Percentiles rank a stretch among this genome's conserved stretches.
Conservation (phyloP, 1,140 invertebrate species). For the Wiebesia pumilae region DNA sequence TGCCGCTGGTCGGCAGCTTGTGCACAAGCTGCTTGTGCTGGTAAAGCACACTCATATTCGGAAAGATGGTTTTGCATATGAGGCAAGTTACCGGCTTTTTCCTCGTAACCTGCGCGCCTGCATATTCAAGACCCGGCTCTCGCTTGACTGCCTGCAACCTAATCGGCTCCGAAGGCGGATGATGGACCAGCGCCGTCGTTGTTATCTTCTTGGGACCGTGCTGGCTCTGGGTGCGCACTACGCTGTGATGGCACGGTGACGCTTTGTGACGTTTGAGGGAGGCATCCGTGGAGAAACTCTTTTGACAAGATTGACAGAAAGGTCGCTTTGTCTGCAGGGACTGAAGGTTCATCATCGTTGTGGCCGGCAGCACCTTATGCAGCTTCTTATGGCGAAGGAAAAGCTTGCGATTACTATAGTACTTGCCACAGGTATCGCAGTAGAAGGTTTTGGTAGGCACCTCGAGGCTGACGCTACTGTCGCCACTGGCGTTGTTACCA, state of each 20-base stretch:
- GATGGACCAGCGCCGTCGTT: conserved; percentile 16
- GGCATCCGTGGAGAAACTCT: conserved; percentile 75
- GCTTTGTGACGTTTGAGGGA: conserved; percentile 75
- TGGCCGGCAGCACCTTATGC: conserved; percentile 61
- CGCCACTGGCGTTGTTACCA: conserved; percentile 13
- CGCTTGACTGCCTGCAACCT: conserved; percentile 33
- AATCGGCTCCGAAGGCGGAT: conserved; percentile 18
- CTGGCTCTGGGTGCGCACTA: not conserved
- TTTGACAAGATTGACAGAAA: conserved; percentile 76
- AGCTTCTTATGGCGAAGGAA: conserved; percentile 76
- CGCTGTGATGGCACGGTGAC: conserved; percentile 32
- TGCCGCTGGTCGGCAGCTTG: conserved; percentile 53
- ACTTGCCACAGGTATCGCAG: conserved; percentile 79
- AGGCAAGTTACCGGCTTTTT: conserved; percentile 68
- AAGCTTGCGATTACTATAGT: conserved; percentile 72
- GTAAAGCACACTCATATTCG: conserved; percentile 67
- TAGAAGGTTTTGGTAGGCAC: conserved; percentile 67
- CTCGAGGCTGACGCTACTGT: not conserved
- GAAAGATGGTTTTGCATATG: conserved; percentile 65
- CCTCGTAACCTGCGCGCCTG: not conserved
- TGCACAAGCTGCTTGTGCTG: conserved; percentile 68
- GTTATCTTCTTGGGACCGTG: conserved; percentile 27
- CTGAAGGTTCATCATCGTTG: conserved; percentile 57
- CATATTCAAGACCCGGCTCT: conserved; percentile 23
- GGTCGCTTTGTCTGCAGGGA: conserved; percentile 65